phyloP scores from a whole-genome alignment of 2,797 vertebrate species.

The Lutjanus campechanus region DNA sequence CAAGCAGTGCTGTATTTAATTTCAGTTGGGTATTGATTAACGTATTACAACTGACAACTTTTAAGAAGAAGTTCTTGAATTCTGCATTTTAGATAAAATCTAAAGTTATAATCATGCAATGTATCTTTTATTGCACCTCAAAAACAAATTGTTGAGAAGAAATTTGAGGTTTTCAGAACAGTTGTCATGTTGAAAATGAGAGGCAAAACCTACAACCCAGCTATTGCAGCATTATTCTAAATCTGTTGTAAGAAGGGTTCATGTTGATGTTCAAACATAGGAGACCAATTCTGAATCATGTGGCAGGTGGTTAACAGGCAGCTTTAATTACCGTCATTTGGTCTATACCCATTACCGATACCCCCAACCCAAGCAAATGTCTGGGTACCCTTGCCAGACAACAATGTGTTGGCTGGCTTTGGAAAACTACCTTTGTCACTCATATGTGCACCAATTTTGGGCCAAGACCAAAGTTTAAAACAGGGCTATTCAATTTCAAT shows the following conservation, averaged over 20 bases:
- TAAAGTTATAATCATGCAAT: background rate
- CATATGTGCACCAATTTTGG: too few species aligned
- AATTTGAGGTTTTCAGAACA: background rate
- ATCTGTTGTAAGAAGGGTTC: background rate
- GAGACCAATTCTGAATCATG: background rate
- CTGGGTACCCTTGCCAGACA: background rate
- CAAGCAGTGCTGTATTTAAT: background rate
- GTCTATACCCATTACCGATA: background rate
- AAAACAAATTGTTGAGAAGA: background rate
- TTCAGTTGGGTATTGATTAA: background rate
- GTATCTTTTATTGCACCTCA: background rate
- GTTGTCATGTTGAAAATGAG: background rate
- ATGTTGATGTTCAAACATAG: background rate
- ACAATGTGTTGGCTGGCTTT: background rate
- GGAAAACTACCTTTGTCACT: background rate
- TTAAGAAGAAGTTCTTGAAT: background rate
- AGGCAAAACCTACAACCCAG: background rate
- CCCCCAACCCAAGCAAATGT: background rate
- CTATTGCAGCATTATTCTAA: background rate
- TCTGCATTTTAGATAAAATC: background rate
- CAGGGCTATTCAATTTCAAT: too few species aligned
- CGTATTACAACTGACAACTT: background rate
- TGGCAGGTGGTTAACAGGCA: slow-evolving; percentile 1
- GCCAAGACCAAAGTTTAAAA: too few species aligned
- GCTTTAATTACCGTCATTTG: background rate